A percentile compares a stretch with the other conserved stretches of the same genome.
Evolutionary conservation across 2,888 invertebrate species (phyloP).

Genomic region (Gymnoscelis rufifasciata): DNA sequence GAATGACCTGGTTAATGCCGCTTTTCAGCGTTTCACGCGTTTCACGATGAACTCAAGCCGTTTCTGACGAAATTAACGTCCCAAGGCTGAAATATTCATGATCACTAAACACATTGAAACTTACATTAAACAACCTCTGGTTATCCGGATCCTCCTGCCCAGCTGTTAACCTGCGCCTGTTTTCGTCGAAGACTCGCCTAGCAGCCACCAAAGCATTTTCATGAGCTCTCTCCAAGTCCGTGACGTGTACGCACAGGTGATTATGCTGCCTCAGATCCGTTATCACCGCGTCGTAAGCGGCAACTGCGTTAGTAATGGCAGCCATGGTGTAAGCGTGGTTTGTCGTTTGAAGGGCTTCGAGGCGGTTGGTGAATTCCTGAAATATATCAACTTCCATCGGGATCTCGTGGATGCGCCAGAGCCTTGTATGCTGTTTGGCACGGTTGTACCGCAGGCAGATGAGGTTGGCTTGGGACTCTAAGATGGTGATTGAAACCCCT

Average conservation of each 20-base stretch:
- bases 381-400: not conserved
- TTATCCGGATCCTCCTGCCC: constrained; percentile 18
- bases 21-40: no score
- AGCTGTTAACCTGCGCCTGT: constrained; percentile 2
- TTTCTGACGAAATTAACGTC: no score
- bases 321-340: constrained; percentile 7
- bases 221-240: constrained; percentile 8
- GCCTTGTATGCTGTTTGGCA: no score
- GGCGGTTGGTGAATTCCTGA: constrained; percentile 9
- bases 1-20: no score
- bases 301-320: not conserved
- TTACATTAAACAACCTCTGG: constrained; percentile 6
- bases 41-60: no score
- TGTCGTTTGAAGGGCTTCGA: constrained; percentile 1
- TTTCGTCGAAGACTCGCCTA: constrained; percentile 4
- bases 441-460: no score
- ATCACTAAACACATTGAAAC: no score
- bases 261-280: not conserved
- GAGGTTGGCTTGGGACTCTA: no score
- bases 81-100: no score
- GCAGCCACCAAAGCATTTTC: constrained; percentile 5
- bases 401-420: no score
- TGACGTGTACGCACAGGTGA: constrained; percentile 13
- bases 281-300: constrained; percentile 10
- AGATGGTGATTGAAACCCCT: no score